A percentile compares a stretch with the other conserved stretches of the same genome.
Evolutionary conservation across 2,113 vertebrate species (phyloP).

Genomic region (Proteles cristata): DNA sequence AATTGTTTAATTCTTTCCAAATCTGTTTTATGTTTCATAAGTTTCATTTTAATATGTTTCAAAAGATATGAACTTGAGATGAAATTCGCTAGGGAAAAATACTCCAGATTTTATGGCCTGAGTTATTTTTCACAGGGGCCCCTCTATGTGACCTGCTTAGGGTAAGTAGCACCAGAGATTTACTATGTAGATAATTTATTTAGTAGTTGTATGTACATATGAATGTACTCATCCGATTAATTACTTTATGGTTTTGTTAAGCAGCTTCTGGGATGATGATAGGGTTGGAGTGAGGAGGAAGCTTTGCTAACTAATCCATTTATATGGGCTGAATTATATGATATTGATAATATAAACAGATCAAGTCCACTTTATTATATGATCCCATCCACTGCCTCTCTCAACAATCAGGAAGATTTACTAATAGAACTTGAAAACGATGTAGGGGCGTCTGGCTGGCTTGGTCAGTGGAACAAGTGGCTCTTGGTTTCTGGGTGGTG

Average conservation of each 20-base stretch:
- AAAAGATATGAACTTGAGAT: conserved; percentile 7
- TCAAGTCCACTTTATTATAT: neutral
- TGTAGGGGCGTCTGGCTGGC: neutral
- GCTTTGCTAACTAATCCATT: neutral
- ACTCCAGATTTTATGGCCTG: neutral
- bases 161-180: neutral
- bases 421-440: neutral
- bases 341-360: neutral
- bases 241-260: conserved; percentile 5
- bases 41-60: neutral
- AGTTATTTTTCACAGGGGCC: neutral
- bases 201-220: neutral
- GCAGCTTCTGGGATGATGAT: neutral
- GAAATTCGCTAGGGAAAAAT: neutral
- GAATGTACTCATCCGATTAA: neutral
- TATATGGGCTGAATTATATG: neutral
- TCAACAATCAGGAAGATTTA: neutral
- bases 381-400: neutral
- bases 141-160: neutral
- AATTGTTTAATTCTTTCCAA: neutral
- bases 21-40: neutral
- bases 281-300: neutral
- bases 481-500: neutral
- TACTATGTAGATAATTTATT: neutral
- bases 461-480: neutral